Conservation (phyloP, 2,797 vertebrate genomes). For the Tachyglossus aculeatus region DNA sequence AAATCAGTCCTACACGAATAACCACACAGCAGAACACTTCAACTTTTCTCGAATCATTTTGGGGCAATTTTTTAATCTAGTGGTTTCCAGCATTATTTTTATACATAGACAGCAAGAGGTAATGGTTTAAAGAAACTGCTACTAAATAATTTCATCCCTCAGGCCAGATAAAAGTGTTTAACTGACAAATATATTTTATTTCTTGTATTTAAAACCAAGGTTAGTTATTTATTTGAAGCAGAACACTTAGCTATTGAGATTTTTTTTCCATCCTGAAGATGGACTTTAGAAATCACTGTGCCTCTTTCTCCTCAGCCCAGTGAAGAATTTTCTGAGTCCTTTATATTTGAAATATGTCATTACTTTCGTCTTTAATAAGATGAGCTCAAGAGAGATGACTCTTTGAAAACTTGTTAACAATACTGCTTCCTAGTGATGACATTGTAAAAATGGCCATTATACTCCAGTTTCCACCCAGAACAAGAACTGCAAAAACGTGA, state of each 20-base stretch:
- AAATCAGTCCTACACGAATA: slow-evolving; percentile 48
- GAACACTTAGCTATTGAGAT: not conserved
- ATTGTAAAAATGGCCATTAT: not conserved
- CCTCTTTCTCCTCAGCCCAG: not conserved
- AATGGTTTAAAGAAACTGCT: slow-evolving; percentile 39
- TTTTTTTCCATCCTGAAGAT: no score
- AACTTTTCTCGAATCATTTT: slow-evolving; percentile 17
- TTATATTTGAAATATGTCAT: no score
- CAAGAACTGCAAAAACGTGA: slow-evolving; percentile 9
- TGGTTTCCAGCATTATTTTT: slow-evolving; percentile 44
- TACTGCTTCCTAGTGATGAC: not conserved
- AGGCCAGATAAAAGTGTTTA: slow-evolving; percentile 9
- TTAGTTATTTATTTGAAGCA: slow-evolving; percentile 10
- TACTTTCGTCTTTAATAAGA: no score
- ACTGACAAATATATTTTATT: slow-evolving; percentile 6
- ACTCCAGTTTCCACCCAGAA: slow-evolving; percentile 2
- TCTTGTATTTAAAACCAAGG: slow-evolving; percentile 1
- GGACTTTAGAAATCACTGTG: no score
- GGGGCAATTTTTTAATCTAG: slow-evolving; percentile 2
- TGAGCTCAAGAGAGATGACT: not conserved
- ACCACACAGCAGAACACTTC: slow-evolving; percentile 48
- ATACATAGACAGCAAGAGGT: slow-evolving; percentile 44
- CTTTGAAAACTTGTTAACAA: slow-evolving; percentile 13
- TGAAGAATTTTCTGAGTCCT: no score
- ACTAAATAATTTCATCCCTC: slow-evolving; percentile 28